Evolutionary conservation across 2,113 vertebrate species (phyloP).

Genomic region (Anguilla japonica): DNA sequence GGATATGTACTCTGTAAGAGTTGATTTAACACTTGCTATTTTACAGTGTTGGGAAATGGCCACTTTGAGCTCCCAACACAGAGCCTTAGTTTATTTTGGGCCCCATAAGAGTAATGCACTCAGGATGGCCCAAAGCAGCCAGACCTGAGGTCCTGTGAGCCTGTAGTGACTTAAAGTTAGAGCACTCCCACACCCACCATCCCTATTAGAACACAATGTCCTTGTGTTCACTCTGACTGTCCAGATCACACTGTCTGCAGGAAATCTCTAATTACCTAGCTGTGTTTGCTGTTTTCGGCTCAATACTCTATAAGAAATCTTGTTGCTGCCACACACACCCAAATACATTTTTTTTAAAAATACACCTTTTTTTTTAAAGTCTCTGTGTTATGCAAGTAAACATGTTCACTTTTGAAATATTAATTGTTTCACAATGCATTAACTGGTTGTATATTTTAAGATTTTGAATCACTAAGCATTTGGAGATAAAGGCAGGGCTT

Average conservation of each 20-base stretch:
- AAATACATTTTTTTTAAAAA: slow-evolving; percentile 26
- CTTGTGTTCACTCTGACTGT: neutral
- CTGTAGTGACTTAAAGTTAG: slow-evolving; percentile 18
- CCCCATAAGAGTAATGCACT: neutral
- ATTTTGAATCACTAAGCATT: slow-evolving; percentile 23
- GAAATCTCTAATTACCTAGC: slow-evolving; percentile 20
- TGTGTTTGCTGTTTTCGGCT: slow-evolving; percentile 29
- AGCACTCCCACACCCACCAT: neutral
- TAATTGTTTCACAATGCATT: slow-evolving; percentile 29
- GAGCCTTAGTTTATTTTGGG: neutral
- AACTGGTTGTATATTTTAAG: slow-evolving; percentile 23
- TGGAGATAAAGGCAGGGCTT: neutral
- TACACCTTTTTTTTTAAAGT: slow-evolving; percentile 27
- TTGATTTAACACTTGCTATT: too few relatives aligned
- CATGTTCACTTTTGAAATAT: slow-evolving; percentile 23
- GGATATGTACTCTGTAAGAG: too few relatives aligned
- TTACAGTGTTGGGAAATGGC: neutral
- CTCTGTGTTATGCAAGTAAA: slow-evolving; percentile 40
- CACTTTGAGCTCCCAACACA: slow-evolving; percentile 11
- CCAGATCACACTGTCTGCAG: slow-evolving; percentile 13
- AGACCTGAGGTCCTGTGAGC: neutral
- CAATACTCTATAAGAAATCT: neutral
- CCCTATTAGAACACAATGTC: slow-evolving; percentile 5
- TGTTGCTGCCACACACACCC: slow-evolving; percentile 13
- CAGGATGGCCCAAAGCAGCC: neutral